Evolutionary conservation across 2,888 invertebrate genomes (phyloP), one percentile per base, ranked within the genome.

Genomic region (Pseudococcus longispinus): DNA sequence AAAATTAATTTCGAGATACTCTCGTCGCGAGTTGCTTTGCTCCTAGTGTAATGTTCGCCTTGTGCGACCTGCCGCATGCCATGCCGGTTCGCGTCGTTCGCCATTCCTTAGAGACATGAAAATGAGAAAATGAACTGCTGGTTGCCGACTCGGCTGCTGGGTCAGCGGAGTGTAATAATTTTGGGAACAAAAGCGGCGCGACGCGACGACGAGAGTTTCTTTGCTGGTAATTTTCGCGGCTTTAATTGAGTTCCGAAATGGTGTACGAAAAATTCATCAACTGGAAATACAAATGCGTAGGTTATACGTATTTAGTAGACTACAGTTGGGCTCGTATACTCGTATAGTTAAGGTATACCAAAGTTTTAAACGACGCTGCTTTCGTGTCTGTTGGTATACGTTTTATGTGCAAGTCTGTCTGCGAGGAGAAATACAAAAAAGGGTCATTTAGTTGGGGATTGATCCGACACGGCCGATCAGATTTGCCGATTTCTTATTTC

Each of bases 401-500:
- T 51, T n/a, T 15, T 51, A n/a, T 51, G 3, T 51, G 5, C 6
- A n/a, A 0, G 3, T 51, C n/a, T 5, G 6, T 2, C 18, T 18
- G 15, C 5, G n/a, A 6, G n/a, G 8, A 51, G 26, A 11, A 15
- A 4, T 65, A 26, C 65, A 1, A 65, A 65, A n/a, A 26, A 4
- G 26, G 9, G 26, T 65, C 60, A 65, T 65, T 65, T 65, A 26
- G 65, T 65, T 65, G 13, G 26, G 65, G 65, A 65, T 23, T 23
- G 65, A 65, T 65, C 26, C 26, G 65, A 65, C 65, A 65, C 26
- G 23, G 65, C 23, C 65, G 65, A 65, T 26, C 65, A 65, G 65
- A 65, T 65, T 65, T 65, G 26, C 2, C 65, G 65, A 65, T 26
- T 65, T 65, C 65, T 26, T 65, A 65, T 65, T 65, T 65, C 65